These are phyloP conservation scores for Oryctolagus cuniculus DNA, from an alignment of 2,113 vertebrate species.

Conservation along the genomic window DNA sequence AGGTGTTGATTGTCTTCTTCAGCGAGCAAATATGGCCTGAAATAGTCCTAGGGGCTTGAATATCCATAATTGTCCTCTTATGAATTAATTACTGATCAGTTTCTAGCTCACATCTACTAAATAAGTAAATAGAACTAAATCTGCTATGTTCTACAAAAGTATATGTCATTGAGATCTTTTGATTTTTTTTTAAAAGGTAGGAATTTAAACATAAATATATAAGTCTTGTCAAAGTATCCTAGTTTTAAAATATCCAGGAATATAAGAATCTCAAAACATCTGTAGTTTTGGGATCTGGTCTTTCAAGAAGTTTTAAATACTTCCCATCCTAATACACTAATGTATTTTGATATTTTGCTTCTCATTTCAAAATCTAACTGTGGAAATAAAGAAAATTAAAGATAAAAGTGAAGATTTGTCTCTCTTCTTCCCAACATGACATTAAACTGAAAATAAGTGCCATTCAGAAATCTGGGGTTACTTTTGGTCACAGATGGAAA, in stretches of 20 bases:
- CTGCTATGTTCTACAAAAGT: background rate
- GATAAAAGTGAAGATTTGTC: background rate
- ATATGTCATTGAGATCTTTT: background rate
- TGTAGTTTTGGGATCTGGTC: background rate
- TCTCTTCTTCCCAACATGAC: too few species aligned
- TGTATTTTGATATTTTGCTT: background rate
- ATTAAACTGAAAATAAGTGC: background rate
- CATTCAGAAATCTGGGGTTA: background rate
- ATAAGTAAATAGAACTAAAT: background rate
- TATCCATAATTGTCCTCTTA: background rate
- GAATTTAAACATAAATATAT: background rate
- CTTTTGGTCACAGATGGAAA: background rate
- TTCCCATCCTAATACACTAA: background rate
- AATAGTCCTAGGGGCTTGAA: background rate
- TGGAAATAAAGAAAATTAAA: slow-evolving; percentile 26
- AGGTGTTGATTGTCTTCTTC: background rate
- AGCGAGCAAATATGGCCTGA: background rate
- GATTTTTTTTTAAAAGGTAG: background rate
- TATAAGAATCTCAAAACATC: background rate
- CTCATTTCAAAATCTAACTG: background rate
- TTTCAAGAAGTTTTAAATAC: background rate
- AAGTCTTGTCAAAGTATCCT: slow-evolving; percentile 13
- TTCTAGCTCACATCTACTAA: background rate
- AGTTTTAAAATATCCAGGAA: slow-evolving; percentile 2
- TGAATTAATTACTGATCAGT: background rate